Percentiles rank a stretch among this genome's conserved stretches.
These are phyloP conservation scores for Coccyzus lansbergi DNA, from an alignment of 2,797 vertebrate species.

Conservation along the genomic window DNA sequence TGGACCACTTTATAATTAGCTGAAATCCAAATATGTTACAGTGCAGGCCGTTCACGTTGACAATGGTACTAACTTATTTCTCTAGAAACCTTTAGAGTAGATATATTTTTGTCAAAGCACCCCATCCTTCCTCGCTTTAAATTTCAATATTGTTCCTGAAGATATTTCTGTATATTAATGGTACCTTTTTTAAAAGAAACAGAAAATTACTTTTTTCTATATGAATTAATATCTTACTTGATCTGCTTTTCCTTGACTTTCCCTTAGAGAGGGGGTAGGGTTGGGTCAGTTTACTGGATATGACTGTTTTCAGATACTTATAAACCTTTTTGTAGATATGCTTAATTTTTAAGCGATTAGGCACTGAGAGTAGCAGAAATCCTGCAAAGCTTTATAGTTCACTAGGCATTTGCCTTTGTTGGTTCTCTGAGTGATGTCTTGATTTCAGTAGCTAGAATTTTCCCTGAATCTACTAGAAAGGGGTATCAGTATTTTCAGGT, in stretches of 20 bases:
- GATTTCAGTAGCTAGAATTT: constrained; percentile 80
- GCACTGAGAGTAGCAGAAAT: constrained; percentile 88
- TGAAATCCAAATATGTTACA: constrained; percentile 79
- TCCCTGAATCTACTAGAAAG: constrained; percentile 86
- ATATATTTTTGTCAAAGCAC: constrained; percentile 81
- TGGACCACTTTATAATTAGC: constrained; percentile 82
- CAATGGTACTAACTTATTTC: constrained; percentile 82
- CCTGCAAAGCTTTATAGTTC: constrained; percentile 88
- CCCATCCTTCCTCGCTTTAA: constrained; percentile 74
- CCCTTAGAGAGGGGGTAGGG: constrained; percentile 79
- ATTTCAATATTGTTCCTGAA: constrained; percentile 83
- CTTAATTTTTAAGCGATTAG: constrained; percentile 91
- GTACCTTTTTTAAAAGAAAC: constrained; percentile 83
- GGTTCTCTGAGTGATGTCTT: constrained; percentile 77
- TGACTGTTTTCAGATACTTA: constrained; percentile 91
- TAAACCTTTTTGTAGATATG: constrained; percentile 87
- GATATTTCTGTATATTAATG: constrained; percentile 84
- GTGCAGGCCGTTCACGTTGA: constrained; percentile 81
- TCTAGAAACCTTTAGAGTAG: constrained; percentile 78
- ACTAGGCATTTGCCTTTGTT: constrained; percentile 75
- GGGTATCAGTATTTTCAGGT: constrained; percentile 92
- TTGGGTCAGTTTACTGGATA: constrained; percentile 88
- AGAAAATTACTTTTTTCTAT: constrained; percentile 82
- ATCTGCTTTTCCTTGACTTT: constrained; percentile 84
- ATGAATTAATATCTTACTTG: constrained; percentile 83